Evolutionary conservation across 2,888 invertebrate genomes (phyloP), one percentile per base, ranked within the genome.

Genomic region (Tromatobia lineatoria): DNA sequence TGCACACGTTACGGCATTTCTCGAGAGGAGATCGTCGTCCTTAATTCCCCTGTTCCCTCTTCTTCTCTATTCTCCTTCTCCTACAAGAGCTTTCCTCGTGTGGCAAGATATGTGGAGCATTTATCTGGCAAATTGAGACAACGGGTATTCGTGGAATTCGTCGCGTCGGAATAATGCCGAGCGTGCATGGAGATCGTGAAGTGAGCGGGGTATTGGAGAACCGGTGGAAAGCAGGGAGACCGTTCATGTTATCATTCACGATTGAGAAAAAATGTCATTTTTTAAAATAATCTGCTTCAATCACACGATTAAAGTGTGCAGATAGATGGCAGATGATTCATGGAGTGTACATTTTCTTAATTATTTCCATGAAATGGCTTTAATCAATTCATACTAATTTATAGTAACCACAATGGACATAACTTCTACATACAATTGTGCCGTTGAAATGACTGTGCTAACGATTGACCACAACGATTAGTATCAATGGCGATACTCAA

Each of bases 41-140:
- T 69, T 57, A 29, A 45, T 29, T 34, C 18, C 42, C 20, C 20
- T 23, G 52, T n/a, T n/a, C 64, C 38, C 25, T 42, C 11, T 42
- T 11, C 20, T 38, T n/a, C 66, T 34, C 70, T 67, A 50, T 52
- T 57, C 80, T 59, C 66, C 73, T 20, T 69, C 59, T 54, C 74
- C 20, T 64, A 70, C 64, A 52, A 69, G 80, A 77, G 34, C 75
- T 75, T 50, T 75, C 73, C 73, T 67, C 54, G 45, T 61, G 64
- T 10, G 25, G 69, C 76, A 76, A 82, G 77, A 80, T 85, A 86
- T 85, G 82, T 84, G 82, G 75, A 82, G 80, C 77, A 84, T 82
- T 86, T 86, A 75, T 82, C 74, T 79, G 80, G 78, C 80, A 86
- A 86, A 86, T 86, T 84, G 82, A 86, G 82, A 85, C 84, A 86